Evolutionary conservation across 2,113 vertebrate species (phyloP), one percentile per base, ranked within the genome.

Genomic region (Heterotilapia buettikoferi): DNA sequence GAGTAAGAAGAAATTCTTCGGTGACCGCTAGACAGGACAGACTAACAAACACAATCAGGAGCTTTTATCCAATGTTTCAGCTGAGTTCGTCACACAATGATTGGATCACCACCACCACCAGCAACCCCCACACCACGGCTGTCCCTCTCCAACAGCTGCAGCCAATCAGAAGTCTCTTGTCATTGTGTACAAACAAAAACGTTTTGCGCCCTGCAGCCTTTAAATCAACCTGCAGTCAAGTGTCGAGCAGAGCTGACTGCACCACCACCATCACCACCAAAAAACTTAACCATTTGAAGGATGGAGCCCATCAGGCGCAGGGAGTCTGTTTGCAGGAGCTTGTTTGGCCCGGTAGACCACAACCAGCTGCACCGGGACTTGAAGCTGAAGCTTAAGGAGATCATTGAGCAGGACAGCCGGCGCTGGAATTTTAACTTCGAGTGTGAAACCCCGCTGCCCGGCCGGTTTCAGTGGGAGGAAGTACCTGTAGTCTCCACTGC

Each of bases 371-470:
- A 95, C 79, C 95, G 95, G 12, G 98, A 98, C 57, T 89, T 98
- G 91, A 91, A 90, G 89, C 92, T 31, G 76, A 95, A 94, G 73
- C 88, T 98, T 76, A 91, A 90, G 56, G 97, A 97, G 93, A 96
- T 98, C 50, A 86, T 86, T 0, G 97, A 97, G 85, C 96, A 95
- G 92, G 97, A 97, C 93, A 96, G 95, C 91, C 95, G 94, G 16
- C 97, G 97, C 88, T 99, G 98, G 98, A 98, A 98, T 95, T 99
- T 98, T 89, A 94, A 97, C 96, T 99, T 99, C 96, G 95, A 97
- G 87, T 85, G 92, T 24, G 97, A 97, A 31, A 91, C 94, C 53
- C 98, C 98, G 7, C 94, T 98, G 84, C 90, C 92, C 0, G 98
- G 97, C 10, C 88, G 95, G 47, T 97, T 97, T 88, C 81, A 92